Conservation (phyloP, 2,113 vertebrate species). For the Otocyon megalotis region DNA sequence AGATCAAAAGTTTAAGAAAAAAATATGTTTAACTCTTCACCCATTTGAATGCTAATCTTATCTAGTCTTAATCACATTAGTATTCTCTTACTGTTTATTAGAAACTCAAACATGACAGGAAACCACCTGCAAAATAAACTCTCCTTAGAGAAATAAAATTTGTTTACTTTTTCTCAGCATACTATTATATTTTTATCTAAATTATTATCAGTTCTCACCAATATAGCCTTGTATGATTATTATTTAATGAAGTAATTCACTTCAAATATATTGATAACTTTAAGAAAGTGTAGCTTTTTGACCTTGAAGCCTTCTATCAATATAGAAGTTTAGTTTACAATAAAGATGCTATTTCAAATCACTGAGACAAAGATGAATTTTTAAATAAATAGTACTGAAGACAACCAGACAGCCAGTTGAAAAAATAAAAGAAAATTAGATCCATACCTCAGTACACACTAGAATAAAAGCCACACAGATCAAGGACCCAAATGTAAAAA, state of each 20-base stretch:
- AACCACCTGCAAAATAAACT: slow-evolving; percentile 31
- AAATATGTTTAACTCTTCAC: background rate
- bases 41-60: background rate
- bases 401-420: background rate
- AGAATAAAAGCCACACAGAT: background rate
- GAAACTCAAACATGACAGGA: slow-evolving; percentile 8
- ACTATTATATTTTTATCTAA: slow-evolving; percentile 24
- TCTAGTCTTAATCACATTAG: background rate
- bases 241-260: slow-evolving; percentile 5
- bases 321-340: slow-evolving; percentile 6
- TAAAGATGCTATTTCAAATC: slow-evolving; percentile 41
- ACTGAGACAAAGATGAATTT: background rate
- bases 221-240: background rate
- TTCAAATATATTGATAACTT: slow-evolving; percentile 3
- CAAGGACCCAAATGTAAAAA: slow-evolving; percentile 34
- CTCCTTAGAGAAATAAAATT: background rate
- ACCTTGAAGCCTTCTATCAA: slow-evolving; percentile 2
- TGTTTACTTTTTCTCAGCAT: background rate
- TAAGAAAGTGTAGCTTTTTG: slow-evolving; percentile 52
- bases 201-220: slow-evolving; percentile 11
- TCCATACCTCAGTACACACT: background rate
- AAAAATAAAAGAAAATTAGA: background rate
- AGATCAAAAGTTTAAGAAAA: background rate
- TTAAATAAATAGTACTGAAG: background rate
- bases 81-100: background rate